phyloP scores from a whole-genome alignment of 2,888 invertebrate species.

The Cheilosia vulpina region DNA sequence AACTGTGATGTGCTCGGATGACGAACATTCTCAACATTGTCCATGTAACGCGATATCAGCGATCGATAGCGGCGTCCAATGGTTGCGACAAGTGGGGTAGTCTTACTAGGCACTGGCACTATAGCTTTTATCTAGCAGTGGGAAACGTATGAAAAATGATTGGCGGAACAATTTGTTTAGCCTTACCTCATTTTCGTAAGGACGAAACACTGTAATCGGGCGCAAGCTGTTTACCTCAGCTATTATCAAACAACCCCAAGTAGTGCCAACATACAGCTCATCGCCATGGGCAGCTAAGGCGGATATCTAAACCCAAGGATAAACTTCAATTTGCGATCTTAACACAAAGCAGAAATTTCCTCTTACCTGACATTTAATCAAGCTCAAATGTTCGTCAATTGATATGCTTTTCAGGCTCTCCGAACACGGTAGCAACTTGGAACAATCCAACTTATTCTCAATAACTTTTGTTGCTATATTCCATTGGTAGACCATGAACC shows the following conservation, averaged over 20 bases:
- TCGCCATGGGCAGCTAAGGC: conserved; percentile 87
- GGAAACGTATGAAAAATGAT: background rate
- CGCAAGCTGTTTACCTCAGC: conserved; percentile 91
- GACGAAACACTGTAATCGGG: conserved; percentile 96
- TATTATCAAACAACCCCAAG: conserved; percentile 96
- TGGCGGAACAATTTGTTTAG: no score
- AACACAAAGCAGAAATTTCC: background rate
- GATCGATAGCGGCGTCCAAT: conserved; percentile 94
- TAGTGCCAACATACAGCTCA: conserved; percentile 95
- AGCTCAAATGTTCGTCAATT: conserved; percentile 93
- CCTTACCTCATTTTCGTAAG: conserved; percentile 92
- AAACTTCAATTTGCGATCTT: background rate
- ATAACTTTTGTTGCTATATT: conserved; percentile 88
- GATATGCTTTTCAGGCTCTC: conserved; percentile 96
- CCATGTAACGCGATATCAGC: conserved; percentile 87
- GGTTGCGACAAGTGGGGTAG: conserved; percentile 87
- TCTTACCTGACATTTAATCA: conserved; percentile 89
- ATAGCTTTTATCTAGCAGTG: conserved; percentile 86
- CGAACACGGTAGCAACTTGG: conserved; percentile 95
- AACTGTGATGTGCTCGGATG: conserved; percentile 77
- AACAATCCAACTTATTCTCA: conserved; percentile 93
- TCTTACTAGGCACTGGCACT: conserved; percentile 85
- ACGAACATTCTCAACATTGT: conserved; percentile 80
- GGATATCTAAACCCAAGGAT: conserved; percentile 78
- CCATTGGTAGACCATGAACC: conserved; percentile 96